Evolutionary conservation across 2,888 invertebrate species (phyloP).

Genomic region (Ommatoiulus sabulosus): DNA sequence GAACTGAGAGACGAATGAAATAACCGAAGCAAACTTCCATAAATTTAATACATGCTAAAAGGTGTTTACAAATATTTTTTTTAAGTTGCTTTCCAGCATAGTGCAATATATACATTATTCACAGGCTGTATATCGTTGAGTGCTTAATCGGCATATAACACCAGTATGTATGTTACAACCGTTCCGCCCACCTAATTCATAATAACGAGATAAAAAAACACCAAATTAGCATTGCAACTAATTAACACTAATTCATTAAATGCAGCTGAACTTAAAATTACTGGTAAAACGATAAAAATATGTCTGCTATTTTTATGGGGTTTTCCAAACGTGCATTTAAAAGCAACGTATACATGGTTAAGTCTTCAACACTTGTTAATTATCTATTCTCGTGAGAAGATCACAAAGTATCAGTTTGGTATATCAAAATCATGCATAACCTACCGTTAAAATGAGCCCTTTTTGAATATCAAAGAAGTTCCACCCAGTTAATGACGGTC

Average conservation of each 20-base stretch:
- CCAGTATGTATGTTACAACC: neutral
- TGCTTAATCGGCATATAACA: neutral
- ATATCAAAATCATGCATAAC: neutral
- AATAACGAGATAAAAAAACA: neutral
- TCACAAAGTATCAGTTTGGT: neutral
- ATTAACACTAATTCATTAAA: neutral
- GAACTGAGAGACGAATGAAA: too few relatives aligned
- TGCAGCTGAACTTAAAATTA: neutral
- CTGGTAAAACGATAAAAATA: too few relatives aligned
- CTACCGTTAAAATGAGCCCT: neutral
- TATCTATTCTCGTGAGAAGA: neutral
- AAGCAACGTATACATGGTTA: too few relatives aligned
- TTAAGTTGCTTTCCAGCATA: too few relatives aligned
- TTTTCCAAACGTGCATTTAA: too few relatives aligned
- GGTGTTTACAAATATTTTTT: too few relatives aligned
- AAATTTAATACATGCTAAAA: too few relatives aligned
- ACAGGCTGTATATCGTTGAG: neutral
- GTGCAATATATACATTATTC: too few relatives aligned
- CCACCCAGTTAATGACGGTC: neutral
- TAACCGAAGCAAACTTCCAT: too few relatives aligned
- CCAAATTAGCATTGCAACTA: neutral
- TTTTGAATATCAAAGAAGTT: constrained; percentile 11
- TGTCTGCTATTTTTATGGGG: too few relatives aligned
- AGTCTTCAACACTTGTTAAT: too few relatives aligned
- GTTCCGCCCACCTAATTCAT: neutral